Percentiles rank a stretch among this genome's conserved stretches.
phyloP scores from a whole-genome alignment of 2,113 vertebrate genomes.

The Martes martes region DNA sequence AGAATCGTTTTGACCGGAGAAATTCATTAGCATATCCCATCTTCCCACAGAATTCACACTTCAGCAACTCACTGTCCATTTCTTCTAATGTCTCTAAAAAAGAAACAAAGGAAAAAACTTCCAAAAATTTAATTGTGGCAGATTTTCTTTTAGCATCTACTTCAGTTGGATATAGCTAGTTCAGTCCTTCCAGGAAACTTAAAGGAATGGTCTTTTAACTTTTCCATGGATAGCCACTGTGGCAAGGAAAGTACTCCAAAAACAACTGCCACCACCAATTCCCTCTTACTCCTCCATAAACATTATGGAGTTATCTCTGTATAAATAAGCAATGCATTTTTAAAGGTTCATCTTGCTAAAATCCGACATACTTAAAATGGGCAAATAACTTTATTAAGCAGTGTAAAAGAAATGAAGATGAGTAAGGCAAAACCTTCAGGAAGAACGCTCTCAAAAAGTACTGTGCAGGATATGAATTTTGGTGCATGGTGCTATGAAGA shows the following conservation, averaged over 20 bases:
- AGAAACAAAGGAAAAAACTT: conserved; percentile 12
- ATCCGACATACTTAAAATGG: neutral
- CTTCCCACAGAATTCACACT: conserved; percentile 98
- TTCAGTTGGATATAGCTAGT: neutral
- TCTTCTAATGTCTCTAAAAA: conserved; percentile 88
- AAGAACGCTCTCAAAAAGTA: neutral
- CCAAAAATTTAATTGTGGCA: conserved; percentile 34
- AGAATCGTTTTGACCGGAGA: conserved; percentile 96
- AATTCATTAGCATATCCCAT: conserved; percentile 95
- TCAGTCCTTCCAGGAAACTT: neutral
- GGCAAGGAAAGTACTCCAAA: neutral
- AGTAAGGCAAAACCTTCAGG: neutral
- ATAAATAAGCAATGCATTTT: conserved; percentile 13
- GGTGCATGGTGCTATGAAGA: neutral
- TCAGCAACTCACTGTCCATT: conserved; percentile 90
- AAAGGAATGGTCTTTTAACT: neutral
- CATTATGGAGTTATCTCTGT: neutral
- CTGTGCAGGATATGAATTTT: neutral
- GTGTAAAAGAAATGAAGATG: neutral
- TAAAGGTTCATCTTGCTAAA: conserved; percentile 36
- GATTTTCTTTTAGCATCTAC: neutral
- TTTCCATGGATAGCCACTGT: neutral
- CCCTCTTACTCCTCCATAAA: neutral
- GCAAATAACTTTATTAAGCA: neutral
- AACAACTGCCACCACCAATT: neutral